Base-by-base conservation (phyloP, 2,888 invertebrate genomes). In the Chymomyza amoena region DNA sequence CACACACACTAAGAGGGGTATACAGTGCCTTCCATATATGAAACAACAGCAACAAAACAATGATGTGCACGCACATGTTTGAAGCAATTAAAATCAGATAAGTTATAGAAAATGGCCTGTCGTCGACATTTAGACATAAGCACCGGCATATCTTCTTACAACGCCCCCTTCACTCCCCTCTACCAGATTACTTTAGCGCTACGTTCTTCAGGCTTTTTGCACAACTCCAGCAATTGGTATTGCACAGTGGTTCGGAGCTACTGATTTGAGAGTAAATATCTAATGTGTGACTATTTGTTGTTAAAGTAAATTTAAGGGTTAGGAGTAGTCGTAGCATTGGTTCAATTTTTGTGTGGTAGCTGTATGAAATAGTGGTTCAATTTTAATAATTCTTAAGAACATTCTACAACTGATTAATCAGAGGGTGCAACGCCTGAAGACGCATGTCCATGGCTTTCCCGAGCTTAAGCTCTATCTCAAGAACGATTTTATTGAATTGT, bases 61-160 rank as follows among this genome's bases (percentile, higher is more conserved):
- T 73, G 73, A 73, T 73, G 68, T 75, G 76, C 66, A 75, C 80
- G 77, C 80, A 81, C 78, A 76, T 84, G 87, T 79, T 84, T 79
- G 80, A 76, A 83, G 88, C 86, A 90, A 90, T 88, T 89, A 89
- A 90, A 89, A 89, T 90, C 89, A 87, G 87, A 90, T 89, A 89
- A 87, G 80, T 87, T 84, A 79, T 84, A 79, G 81, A 89, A 87
- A 89, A 86, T 81, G 87, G 81, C 71, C 88, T 81, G 84, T 84
- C 88, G 88, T 76, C 87, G 88, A 79, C 84, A 88, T 84, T 84
- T 86, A 86, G 79, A 87, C 86, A 82, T 85, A 75, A 66, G 56
- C 63, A 63, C 13, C 39, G 39, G 39, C 39, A 45, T 45, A 45
- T 45, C 10, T 45, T 13, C 39, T 45, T 45, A 45, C 39, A 45